Percentiles rank a stretch among this genome's conserved stretches.
Evolutionary conservation across 2,797 vertebrate genomes (phyloP).

Genomic region (Trematomus bernacchii): DNA sequence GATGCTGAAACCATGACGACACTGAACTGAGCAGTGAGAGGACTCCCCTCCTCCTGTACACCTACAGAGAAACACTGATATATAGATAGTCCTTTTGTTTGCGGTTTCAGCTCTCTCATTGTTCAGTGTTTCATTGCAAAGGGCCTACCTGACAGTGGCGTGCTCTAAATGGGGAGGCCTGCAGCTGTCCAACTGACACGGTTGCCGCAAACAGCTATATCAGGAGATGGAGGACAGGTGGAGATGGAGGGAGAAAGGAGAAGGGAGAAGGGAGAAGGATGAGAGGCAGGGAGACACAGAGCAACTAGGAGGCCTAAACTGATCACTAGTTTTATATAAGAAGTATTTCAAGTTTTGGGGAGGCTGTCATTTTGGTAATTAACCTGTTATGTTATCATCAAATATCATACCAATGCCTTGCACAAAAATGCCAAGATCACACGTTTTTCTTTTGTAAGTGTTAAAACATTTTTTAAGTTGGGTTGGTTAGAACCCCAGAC

Average conservation of each 20-base stretch:
- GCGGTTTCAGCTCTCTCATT: constrained; percentile 7
- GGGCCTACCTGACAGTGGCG: constrained; percentile 77
- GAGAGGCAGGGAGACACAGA: constrained; percentile 37
- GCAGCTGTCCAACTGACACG: constrained; percentile 82
- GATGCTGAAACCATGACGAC: constrained; percentile 87
- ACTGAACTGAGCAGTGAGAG: constrained; percentile 85
- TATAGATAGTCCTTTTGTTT: constrained; percentile 43
- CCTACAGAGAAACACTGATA: constrained; percentile 66
- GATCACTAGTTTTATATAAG: neutral
- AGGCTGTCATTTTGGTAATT: neutral
- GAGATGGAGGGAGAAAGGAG: neutral
- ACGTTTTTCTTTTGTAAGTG: neutral
- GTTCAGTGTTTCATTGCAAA: neutral
- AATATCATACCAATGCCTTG: no score
- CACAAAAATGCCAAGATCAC: neutral
- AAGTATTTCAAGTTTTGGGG: neutral
- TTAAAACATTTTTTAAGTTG: neutral
- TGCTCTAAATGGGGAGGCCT: constrained; percentile 81
- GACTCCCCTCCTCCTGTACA: constrained; percentile 83
- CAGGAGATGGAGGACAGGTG: constrained; percentile 17
- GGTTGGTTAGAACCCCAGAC: no score
- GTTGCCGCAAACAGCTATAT: constrained; percentile 81
- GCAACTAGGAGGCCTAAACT: neutral
- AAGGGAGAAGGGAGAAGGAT: constrained; percentile 19
- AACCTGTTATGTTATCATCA: neutral